These are phyloP conservation scores for Proterorhinus semilunaris DNA, from an alignment of 2,113 vertebrate genomes.

Conservation along the genomic window DNA sequence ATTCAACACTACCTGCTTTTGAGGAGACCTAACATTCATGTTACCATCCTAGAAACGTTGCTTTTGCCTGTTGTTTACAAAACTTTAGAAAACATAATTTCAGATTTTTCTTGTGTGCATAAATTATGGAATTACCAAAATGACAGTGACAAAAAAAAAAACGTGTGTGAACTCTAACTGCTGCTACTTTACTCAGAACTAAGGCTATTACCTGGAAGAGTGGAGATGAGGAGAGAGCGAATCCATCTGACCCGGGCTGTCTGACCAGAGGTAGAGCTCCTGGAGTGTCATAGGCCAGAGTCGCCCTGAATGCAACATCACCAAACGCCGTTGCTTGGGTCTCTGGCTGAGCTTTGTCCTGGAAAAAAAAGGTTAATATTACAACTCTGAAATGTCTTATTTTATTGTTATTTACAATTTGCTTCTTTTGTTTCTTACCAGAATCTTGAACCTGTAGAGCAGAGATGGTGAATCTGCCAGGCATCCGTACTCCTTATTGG, in stretches of 20 bases:
- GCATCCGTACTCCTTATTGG: slow-evolving; percentile 73
- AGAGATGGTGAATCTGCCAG: slow-evolving; percentile 78
- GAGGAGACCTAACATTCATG: background rate
- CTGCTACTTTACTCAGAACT: background rate
- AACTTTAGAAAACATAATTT: background rate
- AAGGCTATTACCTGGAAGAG: slow-evolving; percentile 72
- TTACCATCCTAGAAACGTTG: background rate
- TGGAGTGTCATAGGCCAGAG: slow-evolving; percentile 64
- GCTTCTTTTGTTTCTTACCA: slow-evolving; percentile 55
- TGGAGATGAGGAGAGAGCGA: slow-evolving; percentile 71
- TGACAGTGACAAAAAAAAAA: background rate
- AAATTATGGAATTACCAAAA: background rate
- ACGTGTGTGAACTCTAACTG: background rate
- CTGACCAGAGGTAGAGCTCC: slow-evolving; percentile 66
- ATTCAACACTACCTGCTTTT: too few species aligned
- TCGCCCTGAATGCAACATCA: slow-evolving; percentile 71
- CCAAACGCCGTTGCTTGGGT: slow-evolving; percentile 72
- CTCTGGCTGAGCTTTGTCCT: slow-evolving; percentile 82
- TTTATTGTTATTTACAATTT: background rate
- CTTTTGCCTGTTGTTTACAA: background rate
- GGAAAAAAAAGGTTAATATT: slow-evolving; percentile 13
- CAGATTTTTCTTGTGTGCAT: background rate
- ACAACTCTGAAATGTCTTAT: background rate
- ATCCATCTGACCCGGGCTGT: slow-evolving; percentile 74
- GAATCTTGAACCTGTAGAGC: slow-evolving; percentile 78